Base-by-base conservation (phyloP, 2,113 vertebrate species). In the Stercorarius parasiticus region DNA sequence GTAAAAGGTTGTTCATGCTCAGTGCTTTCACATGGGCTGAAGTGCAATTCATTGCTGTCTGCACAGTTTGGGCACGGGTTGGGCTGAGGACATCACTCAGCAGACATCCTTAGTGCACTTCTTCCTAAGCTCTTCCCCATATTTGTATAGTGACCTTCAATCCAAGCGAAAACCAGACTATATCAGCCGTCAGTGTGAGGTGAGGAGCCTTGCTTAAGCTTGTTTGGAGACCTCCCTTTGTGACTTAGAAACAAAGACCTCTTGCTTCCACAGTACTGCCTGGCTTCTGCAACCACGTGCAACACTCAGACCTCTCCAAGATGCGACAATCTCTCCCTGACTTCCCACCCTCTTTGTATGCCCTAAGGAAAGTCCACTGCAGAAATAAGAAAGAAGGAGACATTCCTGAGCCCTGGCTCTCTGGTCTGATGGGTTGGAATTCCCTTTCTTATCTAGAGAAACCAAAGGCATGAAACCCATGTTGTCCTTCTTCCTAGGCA, bases 241-340 rank as follows among this genome's bases (percentile, higher is more conserved):
- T 62, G 58, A 72, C 58, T 77, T 58, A 47, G 58, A 82, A 62
- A 64, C 7, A 56, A 79, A 84, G 23, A 65, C 22, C 34, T 83
- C 71, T 80, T 93, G 21, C 61, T 78, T 88, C 47, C 43, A 62
- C 27, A 13, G 15, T 69, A 4, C 29, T 49, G 19, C 42, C 55
- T 69, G 53, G 9, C 8, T 93, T 80, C 32, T 72, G 69, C 38
- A 69, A 47, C 34, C 26, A 6, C 0, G 0, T 52, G 59, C 42
- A 85, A 4, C 25, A n/a, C 2, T 18, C 20, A 30, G 62, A 76
- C 15, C 38, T 55, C 62, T 59, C 58, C n/a, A 67, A 78, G 53
- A 14, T 36, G 13, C 0, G 2, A 19, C 52, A 38, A 8, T 17
- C 16, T 59, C 40, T 50, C n/a, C 1, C 1, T 72, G n/a, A 36